phyloP scores from a whole-genome alignment of 1,140 invertebrate species.

The Hylyphantes graminicola region DNA sequence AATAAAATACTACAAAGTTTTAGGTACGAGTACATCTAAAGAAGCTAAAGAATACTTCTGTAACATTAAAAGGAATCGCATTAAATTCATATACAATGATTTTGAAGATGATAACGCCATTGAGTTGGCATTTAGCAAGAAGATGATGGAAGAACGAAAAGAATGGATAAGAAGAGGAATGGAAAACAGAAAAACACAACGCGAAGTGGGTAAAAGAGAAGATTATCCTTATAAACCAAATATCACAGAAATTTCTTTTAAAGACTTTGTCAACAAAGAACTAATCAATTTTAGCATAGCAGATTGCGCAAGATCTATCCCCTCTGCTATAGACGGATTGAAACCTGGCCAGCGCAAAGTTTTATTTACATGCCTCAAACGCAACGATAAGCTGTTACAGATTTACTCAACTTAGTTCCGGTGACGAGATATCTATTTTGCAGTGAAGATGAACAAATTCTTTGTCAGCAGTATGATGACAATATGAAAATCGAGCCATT shows the following conservation, averaged over 20 bases:
- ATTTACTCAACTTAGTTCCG: constrained; percentile 70
- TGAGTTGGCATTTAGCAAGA: constrained; percentile 96
- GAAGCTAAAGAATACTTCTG: constrained; percentile 99
- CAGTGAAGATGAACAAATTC: constrained; percentile 69
- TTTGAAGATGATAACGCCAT: constrained; percentile 92
- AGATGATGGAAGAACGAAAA: constrained; percentile 94
- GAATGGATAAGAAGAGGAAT: constrained; percentile 98
- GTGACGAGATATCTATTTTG: constrained; percentile 70
- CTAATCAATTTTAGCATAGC: constrained; percentile 96
- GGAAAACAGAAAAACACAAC: constrained; percentile 89
- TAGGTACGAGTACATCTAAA: constrained; percentile 98
- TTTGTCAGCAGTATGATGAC: constrained; percentile 71
- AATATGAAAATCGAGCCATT: constrained; percentile 71
- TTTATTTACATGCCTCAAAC: constrained; percentile 95
- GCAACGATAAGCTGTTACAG: constrained; percentile 91
- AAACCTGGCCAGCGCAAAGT: constrained; percentile 97
- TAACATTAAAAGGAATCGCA: constrained; percentile 93
- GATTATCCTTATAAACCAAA: constrained; percentile 92
- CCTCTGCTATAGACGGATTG: constrained; percentile 93
- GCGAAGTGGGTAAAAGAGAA: constrained; percentile 89
- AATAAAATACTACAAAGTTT: constrained; percentile 99
- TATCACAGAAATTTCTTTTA: constrained; percentile 85
- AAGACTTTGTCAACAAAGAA: constrained; percentile 98
- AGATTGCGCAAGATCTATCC: constrained; percentile 97
- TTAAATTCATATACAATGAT: constrained; percentile 89